Conservation (phyloP, 2,113 vertebrate species). For the Pelusios castaneus region DNA sequence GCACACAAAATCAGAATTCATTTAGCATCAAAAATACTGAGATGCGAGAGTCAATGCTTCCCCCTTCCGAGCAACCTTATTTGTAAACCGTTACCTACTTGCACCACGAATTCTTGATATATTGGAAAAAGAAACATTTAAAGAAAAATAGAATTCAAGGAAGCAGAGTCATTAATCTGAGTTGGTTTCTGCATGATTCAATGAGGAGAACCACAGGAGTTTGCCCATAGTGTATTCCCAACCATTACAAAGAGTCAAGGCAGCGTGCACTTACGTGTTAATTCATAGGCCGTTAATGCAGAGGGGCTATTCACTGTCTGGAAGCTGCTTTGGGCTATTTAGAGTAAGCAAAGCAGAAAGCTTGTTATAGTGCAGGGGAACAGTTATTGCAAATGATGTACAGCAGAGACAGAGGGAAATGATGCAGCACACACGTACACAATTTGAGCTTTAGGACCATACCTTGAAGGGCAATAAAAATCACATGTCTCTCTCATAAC, state of each 20-base stretch:
- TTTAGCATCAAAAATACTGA: slow-evolving; percentile 27
- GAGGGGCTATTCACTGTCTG: slow-evolving; percentile 95
- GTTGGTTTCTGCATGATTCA: slow-evolving; percentile 42
- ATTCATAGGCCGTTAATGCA: slow-evolving; percentile 89
- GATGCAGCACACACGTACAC: slow-evolving; percentile 1
- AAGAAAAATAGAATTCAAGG: neutral
- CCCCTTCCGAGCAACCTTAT: slow-evolving; percentile 36
- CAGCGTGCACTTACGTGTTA: slow-evolving; percentile 89
- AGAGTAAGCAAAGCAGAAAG: slow-evolving; percentile 76
- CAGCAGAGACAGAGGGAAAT: slow-evolving; percentile 48
- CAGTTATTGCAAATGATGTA: slow-evolving; percentile 54
- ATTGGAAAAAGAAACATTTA: neutral
- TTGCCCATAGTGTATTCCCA: slow-evolving; percentile 6
- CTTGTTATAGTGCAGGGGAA: slow-evolving; percentile 67
- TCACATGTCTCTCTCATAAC: neutral
- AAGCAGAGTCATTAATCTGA: slow-evolving; percentile 21
- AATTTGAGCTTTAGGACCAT: slow-evolving; percentile 22
- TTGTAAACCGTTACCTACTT: slow-evolving; percentile 54
- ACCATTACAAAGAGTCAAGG: slow-evolving; percentile 22
- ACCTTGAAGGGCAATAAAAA: slow-evolving; percentile 53
- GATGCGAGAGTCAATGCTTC: slow-evolving; percentile 13
- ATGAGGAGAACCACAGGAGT: neutral
- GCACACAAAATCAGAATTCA: slow-evolving; percentile 9
- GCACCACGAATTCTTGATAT: neutral
- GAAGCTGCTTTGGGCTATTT: slow-evolving; percentile 93